Evolutionary conservation across 1,140 invertebrate species (phyloP), one percentile per base, ranked within the genome.

Genomic region (Bombus cullumanus): DNA sequence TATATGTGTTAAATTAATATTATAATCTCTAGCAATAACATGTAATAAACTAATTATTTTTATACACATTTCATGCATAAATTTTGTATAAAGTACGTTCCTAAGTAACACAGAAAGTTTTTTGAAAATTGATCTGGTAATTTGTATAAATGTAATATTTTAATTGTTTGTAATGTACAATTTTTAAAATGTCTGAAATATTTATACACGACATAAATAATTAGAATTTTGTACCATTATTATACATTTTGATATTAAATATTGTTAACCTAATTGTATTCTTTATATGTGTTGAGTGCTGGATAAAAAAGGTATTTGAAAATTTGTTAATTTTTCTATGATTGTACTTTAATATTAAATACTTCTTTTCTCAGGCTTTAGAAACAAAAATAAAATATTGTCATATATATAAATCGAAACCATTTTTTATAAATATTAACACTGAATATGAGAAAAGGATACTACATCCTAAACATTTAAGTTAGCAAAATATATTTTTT

Each of bases 401-500:
- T 59, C 22, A 59, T 59, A 28, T 53, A 53, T 31, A 31, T 39
- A 83, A 77, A 76, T 59, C 47, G 41, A 47, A 85, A 85, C 59
- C 28, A 41, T 37, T 43, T 41, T 62, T 18, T 74, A 82, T 34
- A 31, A 34, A 41, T 73, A 74, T 59, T 53, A 69, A 77, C 57
- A 69, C 9, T 53, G 34, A 79, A 77, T 73, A 15, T 77, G 31
- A 25, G 10, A 28, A 59, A 37, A 57, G 9, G 28, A 72, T 8
- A 80, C 13, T 53, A 77, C 6, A 22, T 13, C 4, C 37, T 37
- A 59, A 41, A 69, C 39, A 77, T 47, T 6, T 68, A 9, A 57
- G 28, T 57, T 76, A 76, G 28, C 43, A 83, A 82, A 82, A 82
- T 68, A 69, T 76, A 37, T n/a, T 53, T 75, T n/a, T 53, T 69